Percentiles rank a stretch among this genome's conserved stretches.
phyloP scores from a whole-genome alignment of 2,797 vertebrate genomes.

The Todus mexicanus region DNA sequence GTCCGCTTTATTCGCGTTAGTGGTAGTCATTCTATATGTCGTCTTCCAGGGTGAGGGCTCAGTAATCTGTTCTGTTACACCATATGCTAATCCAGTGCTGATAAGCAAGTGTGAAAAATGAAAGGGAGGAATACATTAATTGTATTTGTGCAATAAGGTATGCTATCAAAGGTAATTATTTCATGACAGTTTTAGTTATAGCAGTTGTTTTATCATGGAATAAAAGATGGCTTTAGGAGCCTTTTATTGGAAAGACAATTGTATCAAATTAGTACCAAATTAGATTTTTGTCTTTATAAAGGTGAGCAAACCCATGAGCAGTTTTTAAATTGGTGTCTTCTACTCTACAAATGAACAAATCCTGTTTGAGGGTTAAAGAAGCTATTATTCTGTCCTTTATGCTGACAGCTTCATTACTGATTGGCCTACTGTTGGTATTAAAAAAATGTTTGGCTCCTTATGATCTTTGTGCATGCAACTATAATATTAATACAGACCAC shows the following conservation, averaged over 20 bases:
- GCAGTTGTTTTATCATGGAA: constrained; percentile 79
- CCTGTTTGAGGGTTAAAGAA: constrained; percentile 82
- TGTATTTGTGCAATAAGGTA: constrained; percentile 74
- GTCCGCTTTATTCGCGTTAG: not conserved
- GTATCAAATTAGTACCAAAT: constrained; percentile 81
- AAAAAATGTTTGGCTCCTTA: constrained; percentile 81
- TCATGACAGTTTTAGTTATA: constrained; percentile 75
- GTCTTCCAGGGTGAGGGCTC: not conserved
- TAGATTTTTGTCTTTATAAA: constrained; percentile 83
- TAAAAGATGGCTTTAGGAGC: constrained; percentile 75
- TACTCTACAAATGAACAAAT: constrained; percentile 77
- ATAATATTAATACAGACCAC: constrained; percentile 77
- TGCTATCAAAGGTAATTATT: constrained; percentile 76
- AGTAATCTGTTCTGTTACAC: constrained; percentile 53
- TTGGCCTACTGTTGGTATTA: constrained; percentile 79
- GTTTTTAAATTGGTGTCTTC: constrained; percentile 79
- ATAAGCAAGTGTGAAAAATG: constrained; percentile 72
- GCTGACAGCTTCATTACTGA: constrained; percentile 80
- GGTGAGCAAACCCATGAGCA: constrained; percentile 81
- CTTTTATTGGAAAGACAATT: constrained; percentile 80
- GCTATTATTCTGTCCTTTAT: constrained; percentile 82
- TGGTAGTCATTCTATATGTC: constrained; percentile 11
- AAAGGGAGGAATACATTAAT: constrained; percentile 74
- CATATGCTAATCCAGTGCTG: constrained; percentile 67
- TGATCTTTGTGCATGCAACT: constrained; percentile 76